Evolutionary conservation across 2,797 vertebrate genomes (phyloP), one percentile per base, ranked within the genome.

Genomic region (Anabacerthia variegaticeps): DNA sequence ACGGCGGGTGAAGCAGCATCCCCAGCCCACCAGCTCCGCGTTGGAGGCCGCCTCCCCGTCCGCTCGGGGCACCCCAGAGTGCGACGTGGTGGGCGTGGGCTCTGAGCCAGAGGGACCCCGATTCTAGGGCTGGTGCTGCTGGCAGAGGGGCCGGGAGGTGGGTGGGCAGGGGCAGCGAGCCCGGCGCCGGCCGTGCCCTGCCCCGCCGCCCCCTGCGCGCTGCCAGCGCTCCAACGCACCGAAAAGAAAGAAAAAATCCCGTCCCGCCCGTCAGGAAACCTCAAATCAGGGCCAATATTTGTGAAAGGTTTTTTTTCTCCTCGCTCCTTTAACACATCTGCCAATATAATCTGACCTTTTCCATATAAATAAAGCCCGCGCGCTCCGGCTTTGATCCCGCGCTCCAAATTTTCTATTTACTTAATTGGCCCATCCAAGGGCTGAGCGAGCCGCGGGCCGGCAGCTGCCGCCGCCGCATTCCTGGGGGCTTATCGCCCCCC

Each of bases 341-440:
- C 97, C 97, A 97, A 96, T 96, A 97, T 96, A 97, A 97, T 97
- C 96, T 80, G 95, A 96, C 96, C 96, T 96, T 97, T 96, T 93
- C 94, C 95, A 96, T 96, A 96, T 96, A 97, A 97, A 97, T 96
- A 97, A 71, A 94, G 88, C 83, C 75, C 8, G 30, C 1, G 81
- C 46, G 4, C 77, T 95, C 73, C 59, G 10, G 77, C 97, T 97
- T 97, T 97, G 97, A 97, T 97, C 95, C 88, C 1, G 9, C 4
- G 22, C 95, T 96, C 96, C 94, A 95, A 92, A 91, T 93, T 93
- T 84, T 96, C 88, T 97, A 89, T 97, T 97, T 96, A 96, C 95
- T 97, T 95, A 95, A 96, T 97, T 96, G 94, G 94, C 86, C 94
- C 94, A 59, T 96, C 96, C 96, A 95, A 89, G 67, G 84, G 67